These are phyloP conservation scores for Urocolius indicus DNA, from an alignment of 2,113 vertebrate species.

Conservation along the genomic window DNA sequence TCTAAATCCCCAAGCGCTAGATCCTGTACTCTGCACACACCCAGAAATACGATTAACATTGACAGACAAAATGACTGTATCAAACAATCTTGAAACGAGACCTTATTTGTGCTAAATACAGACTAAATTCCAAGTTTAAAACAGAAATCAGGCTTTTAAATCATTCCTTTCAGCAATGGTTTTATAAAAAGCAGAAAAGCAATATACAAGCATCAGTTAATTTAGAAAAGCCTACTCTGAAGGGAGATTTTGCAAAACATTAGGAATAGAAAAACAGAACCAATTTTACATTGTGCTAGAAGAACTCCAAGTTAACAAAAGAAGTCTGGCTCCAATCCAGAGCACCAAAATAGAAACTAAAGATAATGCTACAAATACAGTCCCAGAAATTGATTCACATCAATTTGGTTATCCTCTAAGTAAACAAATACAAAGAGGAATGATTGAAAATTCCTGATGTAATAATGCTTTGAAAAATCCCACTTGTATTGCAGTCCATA, in stretches of 20 bases:
- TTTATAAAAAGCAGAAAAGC: conserved; percentile 12
- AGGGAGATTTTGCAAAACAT: conserved; percentile 35
- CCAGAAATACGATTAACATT: background rate
- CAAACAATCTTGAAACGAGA: background rate
- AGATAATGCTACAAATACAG: conserved; percentile 47
- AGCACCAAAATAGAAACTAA: conserved; percentile 72
- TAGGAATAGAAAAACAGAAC: conserved; percentile 29
- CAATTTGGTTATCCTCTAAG: conserved; percentile 34
- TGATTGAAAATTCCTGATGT: background rate
- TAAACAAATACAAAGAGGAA: background rate
- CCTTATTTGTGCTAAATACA: background rate
- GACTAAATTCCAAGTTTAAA: conserved; percentile 21
- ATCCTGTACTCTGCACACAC: background rate
- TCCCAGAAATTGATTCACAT: conserved; percentile 54
- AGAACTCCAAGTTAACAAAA: conserved; percentile 61
- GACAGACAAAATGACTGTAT: background rate
- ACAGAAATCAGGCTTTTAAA: background rate
- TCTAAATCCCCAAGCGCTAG: background rate
- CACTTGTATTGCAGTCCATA: background rate
- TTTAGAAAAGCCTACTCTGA: conserved; percentile 14
- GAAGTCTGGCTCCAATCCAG: conserved; percentile 45
- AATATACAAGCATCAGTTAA: conserved; percentile 11
- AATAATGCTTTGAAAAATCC: background rate
- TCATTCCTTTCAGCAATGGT: conserved; percentile 15
- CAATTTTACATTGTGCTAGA: conserved; percentile 47